Evolutionary conservation across 1,140 invertebrate genomes (phyloP).

Genomic region (Pogonognathellus flavescens): DNA sequence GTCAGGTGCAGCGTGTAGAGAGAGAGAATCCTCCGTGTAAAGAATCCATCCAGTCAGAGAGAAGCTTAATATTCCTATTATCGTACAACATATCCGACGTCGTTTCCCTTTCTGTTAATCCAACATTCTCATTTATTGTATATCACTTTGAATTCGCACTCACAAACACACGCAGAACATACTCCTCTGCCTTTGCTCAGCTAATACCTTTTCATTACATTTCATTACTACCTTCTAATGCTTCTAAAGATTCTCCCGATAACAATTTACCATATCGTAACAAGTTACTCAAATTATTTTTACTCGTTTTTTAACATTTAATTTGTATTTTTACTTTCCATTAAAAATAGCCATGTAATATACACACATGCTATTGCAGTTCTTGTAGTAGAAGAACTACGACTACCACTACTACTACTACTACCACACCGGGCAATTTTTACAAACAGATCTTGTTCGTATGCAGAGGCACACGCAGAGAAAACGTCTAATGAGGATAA

Average conservation of each 20-base stretch:
- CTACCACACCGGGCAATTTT: neutral
- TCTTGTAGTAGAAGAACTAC: too few species aligned
- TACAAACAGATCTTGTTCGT: slow-evolving; percentile 9
- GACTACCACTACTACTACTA: too few species aligned
- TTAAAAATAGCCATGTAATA: slow-evolving; percentile 10
- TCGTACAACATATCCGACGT: too few species aligned
- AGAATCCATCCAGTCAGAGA: too few species aligned
- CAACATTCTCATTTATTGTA: slow-evolving; percentile 27
- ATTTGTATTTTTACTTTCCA: slow-evolving; percentile 26
- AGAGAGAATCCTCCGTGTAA: too few species aligned
- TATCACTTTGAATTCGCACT: slow-evolving; percentile 42
- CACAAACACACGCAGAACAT: neutral
- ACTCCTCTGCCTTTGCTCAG: slow-evolving; percentile 10
- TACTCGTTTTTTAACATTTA: slow-evolving; percentile 45
- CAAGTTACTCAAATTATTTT: slow-evolving; percentile 49
- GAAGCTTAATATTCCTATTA: too few species aligned
- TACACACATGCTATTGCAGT: neutral
- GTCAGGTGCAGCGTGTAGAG: too few species aligned
- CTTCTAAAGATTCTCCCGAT: slow-evolving; percentile 9
- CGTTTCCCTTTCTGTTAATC: neutral
- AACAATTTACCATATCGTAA: slow-evolving; percentile 40
- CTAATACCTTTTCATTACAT: slow-evolving; percentile 49
- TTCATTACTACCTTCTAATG: slow-evolving; percentile 44
- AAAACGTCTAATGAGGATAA: slow-evolving; percentile 2
- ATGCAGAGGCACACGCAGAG: neutral